phyloP scores from a whole-genome alignment of 1,140 invertebrate species.

The Hermatobates lingyangjiaoensis region DNA sequence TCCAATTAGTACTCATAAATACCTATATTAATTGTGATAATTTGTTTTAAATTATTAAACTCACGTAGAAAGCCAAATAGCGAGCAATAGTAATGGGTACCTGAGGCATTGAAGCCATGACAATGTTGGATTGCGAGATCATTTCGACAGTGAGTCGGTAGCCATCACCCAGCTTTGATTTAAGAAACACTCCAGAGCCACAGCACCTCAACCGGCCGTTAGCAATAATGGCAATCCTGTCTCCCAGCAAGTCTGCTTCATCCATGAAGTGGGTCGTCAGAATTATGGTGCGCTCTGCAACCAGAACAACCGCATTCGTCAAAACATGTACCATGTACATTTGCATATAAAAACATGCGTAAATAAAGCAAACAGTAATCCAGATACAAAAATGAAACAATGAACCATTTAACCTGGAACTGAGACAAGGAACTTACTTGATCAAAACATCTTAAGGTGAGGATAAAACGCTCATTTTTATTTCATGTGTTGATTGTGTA shows the following conservation, averaged over 20 bases:
- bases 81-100: neutral
- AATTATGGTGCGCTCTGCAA: conserved; percentile 36
- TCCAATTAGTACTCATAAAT: too few relatives aligned
- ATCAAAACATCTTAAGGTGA: too few relatives aligned
- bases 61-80: neutral
- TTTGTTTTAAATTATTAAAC: neutral
- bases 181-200: conserved; percentile 43
- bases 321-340: too few relatives aligned
- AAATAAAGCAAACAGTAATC: too few relatives aligned
- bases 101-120: neutral
- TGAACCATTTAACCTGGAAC: too few relatives aligned
- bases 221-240: conserved; percentile 46
- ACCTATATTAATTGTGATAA: neutral
- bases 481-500: too few relatives aligned
- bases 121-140: neutral
- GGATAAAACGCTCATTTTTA: too few relatives aligned
- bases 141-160: conserved; percentile 16
- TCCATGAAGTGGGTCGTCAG: conserved; percentile 43
- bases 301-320: too few relatives aligned
- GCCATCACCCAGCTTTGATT: conserved; percentile 23
- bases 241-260: conserved; percentile 38
- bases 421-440: too few relatives aligned
- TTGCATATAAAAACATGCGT: too few relatives aligned
- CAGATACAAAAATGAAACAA: too few relatives aligned
- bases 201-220: conserved; percentile 38